Evolutionary conservation across 2,888 invertebrate species (phyloP), one percentile per base, ranked within the genome.

Genomic region (Latheticus oryzae): DNA sequence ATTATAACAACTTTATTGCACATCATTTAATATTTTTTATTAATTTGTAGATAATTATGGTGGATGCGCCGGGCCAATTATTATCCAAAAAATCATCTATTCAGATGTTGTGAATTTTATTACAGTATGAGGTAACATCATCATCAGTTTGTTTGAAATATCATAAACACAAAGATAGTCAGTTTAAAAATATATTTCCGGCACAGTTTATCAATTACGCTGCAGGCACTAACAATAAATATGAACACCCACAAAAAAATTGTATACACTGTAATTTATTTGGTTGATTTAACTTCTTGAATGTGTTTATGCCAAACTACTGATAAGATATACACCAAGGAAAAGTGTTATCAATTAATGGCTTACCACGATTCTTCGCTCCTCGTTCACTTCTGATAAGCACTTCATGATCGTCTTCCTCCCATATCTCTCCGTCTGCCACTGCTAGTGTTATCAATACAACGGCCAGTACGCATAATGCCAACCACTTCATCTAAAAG

Each of bases 381-480:
- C 90, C 91, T 60, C 92, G 85, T 76, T 88, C 88, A 73, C 86
- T 90, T 73, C 92, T 87, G 70, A 91, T 87, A 65, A 91, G 85
- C 55, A 91, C 86, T 77, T 91, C 91, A 73, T 87, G 89, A 72
- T 90, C 89, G 71, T 87, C 87, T 73, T 91, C 91, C 74, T 91
- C 89, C 86, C 86, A 87, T 57, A 89, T 86, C 80, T 91, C 91
- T 3, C 88, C 88, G 68, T 86, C 86, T 5, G 84, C 85, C 37
- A 81, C 75, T 15, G 81, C 80, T 63, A 84, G 68, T 67, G 83
- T 74, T 63, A 85, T 76, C 69, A 85, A 73, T 40, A 81, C 80
- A 60, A 83, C 76, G 73, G 81, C 76, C 68, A 82, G 76, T 65
- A 81, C 70, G 66, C 78, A 81, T 50, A 76, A 69, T 37, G 71